phyloP scores from a whole-genome alignment of 2,888 invertebrate species.

The Miltochrista miniata region DNA sequence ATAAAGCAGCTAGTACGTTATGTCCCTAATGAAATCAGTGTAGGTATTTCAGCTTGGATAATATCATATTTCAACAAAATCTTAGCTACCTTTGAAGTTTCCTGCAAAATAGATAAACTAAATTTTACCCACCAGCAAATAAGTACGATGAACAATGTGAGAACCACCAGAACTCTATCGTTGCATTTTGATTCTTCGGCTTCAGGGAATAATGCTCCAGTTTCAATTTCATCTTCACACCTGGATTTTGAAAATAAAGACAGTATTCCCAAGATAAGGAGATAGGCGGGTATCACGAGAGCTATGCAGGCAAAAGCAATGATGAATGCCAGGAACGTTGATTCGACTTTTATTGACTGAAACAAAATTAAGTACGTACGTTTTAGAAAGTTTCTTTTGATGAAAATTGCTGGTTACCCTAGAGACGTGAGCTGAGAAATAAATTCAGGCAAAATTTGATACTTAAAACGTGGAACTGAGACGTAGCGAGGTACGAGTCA shows the following conservation, averaged over 20 bases:
- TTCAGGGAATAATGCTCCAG: slow-evolving; percentile 68
- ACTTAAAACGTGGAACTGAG: too few relatives aligned
- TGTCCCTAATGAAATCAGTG: too few relatives aligned
- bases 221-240: slow-evolving; percentile 68
- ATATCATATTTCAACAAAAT: neutral
- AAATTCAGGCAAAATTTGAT: neutral
- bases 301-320: slow-evolving; percentile 85
- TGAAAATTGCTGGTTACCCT: slow-evolving; percentile 5
- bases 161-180: slow-evolving; percentile 62
- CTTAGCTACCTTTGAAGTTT: slow-evolving; percentile 6
- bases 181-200: slow-evolving; percentile 65
- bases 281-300: slow-evolving; percentile 85
- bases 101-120: slow-evolving; percentile 29
- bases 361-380: slow-evolving; percentile 38
- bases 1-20: too few relatives aligned
- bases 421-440: neutral
- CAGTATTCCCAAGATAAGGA: slow-evolving; percentile 79
- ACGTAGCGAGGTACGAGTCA: too few relatives aligned
- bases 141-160: slow-evolving; percentile 67
- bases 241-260: slow-evolving; percentile 72
- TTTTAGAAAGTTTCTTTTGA: slow-evolving; percentile 5
- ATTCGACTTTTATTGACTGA: slow-evolving; percentile 88
- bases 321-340: slow-evolving; percentile 86
- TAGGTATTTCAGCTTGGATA: too few relatives aligned
- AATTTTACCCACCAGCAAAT: slow-evolving; percentile 69